A percentile compares a stretch with the other conserved stretches of the same genome.
Conservation (phyloP, 2,797 vertebrate species). For the Tarsius wallacei region DNA sequence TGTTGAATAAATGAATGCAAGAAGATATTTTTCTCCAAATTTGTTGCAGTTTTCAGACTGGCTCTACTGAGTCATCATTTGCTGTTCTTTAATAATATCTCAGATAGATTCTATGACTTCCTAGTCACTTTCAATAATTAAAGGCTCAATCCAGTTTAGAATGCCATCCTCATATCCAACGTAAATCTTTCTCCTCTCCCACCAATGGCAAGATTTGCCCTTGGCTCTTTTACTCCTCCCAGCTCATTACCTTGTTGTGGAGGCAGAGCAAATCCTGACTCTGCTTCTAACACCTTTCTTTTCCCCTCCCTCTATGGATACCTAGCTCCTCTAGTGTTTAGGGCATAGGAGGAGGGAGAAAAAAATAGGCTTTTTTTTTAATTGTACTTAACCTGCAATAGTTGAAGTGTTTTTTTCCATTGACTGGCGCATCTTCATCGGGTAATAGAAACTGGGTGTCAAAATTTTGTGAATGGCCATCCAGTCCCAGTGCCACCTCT, state of each 20-base stretch:
- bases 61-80: conserved; percentile 13
- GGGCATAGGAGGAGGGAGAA: background rate
- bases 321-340: background rate
- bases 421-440: background rate
- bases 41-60: background rate
- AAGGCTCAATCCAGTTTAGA: conserved; percentile 7
- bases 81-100: conserved; percentile 1
- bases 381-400: background rate
- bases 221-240: background rate
- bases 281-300: background rate
- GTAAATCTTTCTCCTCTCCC: conserved; percentile 34
- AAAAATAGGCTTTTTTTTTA: background rate
- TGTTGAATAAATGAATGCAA: conserved; percentile 20
- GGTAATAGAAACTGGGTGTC: background rate
- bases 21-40: background rate
- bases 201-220: background rate
- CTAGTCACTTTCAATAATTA: background rate
- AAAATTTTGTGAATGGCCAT: background rate
- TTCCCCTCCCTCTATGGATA: background rate
- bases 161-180: background rate
- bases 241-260: background rate
- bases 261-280: background rate
- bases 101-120: conserved; percentile 33
- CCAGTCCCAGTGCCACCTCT: background rate
- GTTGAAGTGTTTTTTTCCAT: background rate